These are phyloP conservation scores for Plutomurus gul DNA, from an alignment of 1,140 invertebrate species.

Conservation along the genomic window DNA sequence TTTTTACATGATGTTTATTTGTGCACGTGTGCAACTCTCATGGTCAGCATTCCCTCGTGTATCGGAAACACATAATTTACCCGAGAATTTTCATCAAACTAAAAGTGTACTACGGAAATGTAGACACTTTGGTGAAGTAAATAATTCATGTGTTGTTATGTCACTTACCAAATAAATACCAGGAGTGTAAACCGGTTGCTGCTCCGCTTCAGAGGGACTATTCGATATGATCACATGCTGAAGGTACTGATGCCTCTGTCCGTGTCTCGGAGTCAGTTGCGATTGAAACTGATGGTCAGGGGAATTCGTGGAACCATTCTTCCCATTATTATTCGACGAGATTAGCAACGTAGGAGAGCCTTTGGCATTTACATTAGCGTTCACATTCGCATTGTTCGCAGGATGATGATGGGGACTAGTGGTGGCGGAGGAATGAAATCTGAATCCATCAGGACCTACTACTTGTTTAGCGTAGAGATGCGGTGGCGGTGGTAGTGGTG, in stretches of 20 bases:
- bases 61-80: no score
- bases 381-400: not conserved
- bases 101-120: not conserved
- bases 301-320: not conserved
- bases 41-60: no score
- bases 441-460: not conserved
- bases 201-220: slow-evolving; percentile 8
- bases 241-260: slow-evolving; percentile 50
- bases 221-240: slow-evolving; percentile 50
- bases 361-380: slow-evolving; percentile 19
- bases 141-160: not conserved
- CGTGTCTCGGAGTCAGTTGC: not conserved
- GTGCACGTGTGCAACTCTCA: not conserved
- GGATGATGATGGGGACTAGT: not conserved
- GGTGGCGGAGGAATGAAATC: slow-evolving; percentile 6
- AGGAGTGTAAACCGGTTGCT: slow-evolving; percentile 52
- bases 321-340: slow-evolving; percentile 18
- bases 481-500: not conserved
- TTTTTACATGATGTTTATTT: no score
- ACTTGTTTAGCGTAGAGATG: not conserved
- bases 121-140: not conserved
- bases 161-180: slow-evolving; percentile 55
- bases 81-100: no score
- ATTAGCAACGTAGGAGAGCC: slow-evolving; percentile 17
- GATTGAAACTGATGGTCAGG: slow-evolving; percentile 13